Percentiles rank a stretch among this genome's conserved stretches.
Evolutionary conservation across 2,113 vertebrate species (phyloP).

Genomic region (Cheilinus undulatus): DNA sequence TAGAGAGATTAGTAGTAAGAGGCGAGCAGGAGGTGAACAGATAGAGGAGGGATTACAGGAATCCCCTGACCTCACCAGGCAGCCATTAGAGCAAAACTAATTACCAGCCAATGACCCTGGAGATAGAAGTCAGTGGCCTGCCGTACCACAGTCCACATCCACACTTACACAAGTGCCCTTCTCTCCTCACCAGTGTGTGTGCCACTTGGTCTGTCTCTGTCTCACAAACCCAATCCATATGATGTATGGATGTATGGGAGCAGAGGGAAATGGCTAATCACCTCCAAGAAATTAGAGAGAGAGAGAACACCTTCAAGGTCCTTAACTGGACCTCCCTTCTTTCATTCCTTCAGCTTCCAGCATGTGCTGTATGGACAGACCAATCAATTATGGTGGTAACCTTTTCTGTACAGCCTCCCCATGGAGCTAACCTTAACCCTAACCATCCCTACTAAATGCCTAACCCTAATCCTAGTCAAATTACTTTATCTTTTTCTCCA

Average conservation of each 20-base stretch:
- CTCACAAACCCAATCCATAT: conserved; percentile 43
- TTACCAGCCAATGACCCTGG: conserved; percentile 76
- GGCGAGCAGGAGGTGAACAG: conserved; percentile 76
- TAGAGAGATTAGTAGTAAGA: conserved; percentile 80
- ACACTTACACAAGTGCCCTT: conserved; percentile 39
- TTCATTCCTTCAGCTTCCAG: background rate
- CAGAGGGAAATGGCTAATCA: conserved; percentile 66
- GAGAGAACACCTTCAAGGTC: conserved; percentile 47
- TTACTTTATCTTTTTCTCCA: too few relatives aligned
- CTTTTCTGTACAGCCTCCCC: too few relatives aligned
- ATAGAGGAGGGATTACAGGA: conserved; percentile 83
- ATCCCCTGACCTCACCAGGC: conserved; percentile 78
- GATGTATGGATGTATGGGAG: conserved; percentile 58
- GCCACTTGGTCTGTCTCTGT: conserved; percentile 32
- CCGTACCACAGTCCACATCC: conserved; percentile 49
- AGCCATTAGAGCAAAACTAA: conserved; percentile 83
- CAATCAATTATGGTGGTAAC: background rate
- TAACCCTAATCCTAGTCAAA: too few relatives aligned
- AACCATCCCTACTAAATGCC: too few relatives aligned
- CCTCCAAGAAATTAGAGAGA: conserved; percentile 27
- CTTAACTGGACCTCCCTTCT: conserved; percentile 28
- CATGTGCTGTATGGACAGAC: background rate
- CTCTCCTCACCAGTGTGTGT: conserved; percentile 21
- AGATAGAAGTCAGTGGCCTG: conserved; percentile 69
- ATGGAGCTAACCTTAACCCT: too few relatives aligned